phyloP scores from a whole-genome alignment of 1,140 invertebrate genomes.

The Ceratitis capitata region DNA sequence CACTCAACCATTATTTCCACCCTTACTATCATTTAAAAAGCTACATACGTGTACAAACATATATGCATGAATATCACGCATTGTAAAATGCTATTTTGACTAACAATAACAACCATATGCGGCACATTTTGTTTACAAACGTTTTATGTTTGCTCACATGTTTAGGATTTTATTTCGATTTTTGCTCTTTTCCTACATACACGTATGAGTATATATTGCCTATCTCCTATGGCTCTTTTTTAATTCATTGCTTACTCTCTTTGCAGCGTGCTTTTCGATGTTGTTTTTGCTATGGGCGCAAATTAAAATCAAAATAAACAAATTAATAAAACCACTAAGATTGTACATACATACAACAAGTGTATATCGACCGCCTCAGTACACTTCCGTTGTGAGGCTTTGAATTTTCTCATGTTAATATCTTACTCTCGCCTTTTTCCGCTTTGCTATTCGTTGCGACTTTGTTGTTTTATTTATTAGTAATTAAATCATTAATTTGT shows the following conservation, averaged over 20 bases:
- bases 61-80: not conserved
- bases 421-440: not conserved
- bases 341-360: no score
- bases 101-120: not conserved
- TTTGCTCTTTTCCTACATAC: not conserved
- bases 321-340: not conserved
- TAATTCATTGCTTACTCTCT: not conserved
- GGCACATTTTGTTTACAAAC: constrained; percentile 9
- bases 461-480: not conserved
- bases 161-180: not conserved
- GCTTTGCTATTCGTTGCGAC: not conserved
- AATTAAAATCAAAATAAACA: not conserved
- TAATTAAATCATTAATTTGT: not conserved
- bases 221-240: no score
- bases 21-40: not conserved
- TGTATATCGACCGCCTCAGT: not conserved
- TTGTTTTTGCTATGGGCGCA: not conserved
- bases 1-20: no score
- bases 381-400: not conserved
- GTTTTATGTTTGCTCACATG: not conserved
- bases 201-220: no score
- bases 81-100: not conserved
- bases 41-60: not conserved
- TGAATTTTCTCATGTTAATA: not conserved
- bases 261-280: not conserved